Base-by-base conservation (phyloP, 1,140 invertebrate genomes). In the Holotrichia oblita region DNA sequence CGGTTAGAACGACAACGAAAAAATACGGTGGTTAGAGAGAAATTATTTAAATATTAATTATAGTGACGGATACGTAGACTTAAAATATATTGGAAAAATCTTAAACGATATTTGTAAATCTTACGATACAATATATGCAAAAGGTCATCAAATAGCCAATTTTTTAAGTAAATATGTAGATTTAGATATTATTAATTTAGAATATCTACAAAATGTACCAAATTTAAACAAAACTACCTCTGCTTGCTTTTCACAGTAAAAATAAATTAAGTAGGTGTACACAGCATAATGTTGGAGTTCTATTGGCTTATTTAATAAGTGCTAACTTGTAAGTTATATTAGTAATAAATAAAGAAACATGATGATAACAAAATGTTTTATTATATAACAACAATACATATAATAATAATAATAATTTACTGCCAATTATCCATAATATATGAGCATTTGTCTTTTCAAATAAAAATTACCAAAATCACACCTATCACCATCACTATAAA, bases 121-220 rank as follows among this genome's bases (percentile, higher is more conserved):
- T 34, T 34, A 34, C 27, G 27, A 34, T 34, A 34, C 1, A 34
- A 34, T 34, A 34, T 34, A 34, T 34, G 27, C 4, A 1, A 34
- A 34, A 34, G 27, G 27, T 4, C 27, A 34, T 34, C 27, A 34
- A 17, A 48, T 2, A 17, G 44, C 44, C n/a, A 17, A 17, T 48
- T 48, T 48, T 48, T 17, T 48, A 14, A 48, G 44, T 14, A 48
- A 48, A 10, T 48, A 48, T 48, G 10, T 48, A 48, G n/a, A 48
- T 61, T 61, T 61, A 61, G 17, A 20, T 20, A 61, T 61, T 17
- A 20, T 61, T 6, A 61, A 61, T 61, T 61, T 61, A 61, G 59
- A 61, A 61, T 17, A 61, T 61, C 20, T 61, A 22, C 10, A 61
- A 20, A 61, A 61, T 61, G 59, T 61, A 61, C 59, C 59, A 17